A percentile compares a stretch with the other conserved stretches of the same genome.
Conservation (phyloP, 1,140 invertebrate genomes). For the Nebria ingens region DNA sequence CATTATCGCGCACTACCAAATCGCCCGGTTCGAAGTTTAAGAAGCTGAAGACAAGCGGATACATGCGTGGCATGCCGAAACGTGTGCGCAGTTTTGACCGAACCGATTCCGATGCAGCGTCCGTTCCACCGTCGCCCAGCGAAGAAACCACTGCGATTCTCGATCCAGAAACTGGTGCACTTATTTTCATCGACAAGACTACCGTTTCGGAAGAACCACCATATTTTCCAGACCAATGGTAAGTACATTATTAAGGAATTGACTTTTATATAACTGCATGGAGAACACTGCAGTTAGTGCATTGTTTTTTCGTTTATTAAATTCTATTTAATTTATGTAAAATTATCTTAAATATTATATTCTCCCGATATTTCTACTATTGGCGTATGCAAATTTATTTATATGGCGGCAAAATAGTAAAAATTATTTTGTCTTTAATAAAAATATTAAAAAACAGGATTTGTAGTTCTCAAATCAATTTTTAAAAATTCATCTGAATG, state of each 20-base stretch:
- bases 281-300: neutral
- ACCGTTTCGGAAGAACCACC: conserved; percentile 54
- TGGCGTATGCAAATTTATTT: no score
- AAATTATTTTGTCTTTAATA: no score
- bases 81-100: conserved; percentile 42
- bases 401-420: no score
- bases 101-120: conserved; percentile 42
- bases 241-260: conserved; percentile 18
- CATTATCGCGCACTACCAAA: neutral
- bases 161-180: conserved; percentile 29
- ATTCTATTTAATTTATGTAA: neutral
- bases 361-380: no score
- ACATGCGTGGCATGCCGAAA: conserved; percentile 35
- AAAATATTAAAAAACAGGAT: no score
- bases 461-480: no score
- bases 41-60: conserved; percentile 37
- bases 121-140: conserved; percentile 29
- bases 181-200: conserved; percentile 30
- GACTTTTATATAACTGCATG: neutral
- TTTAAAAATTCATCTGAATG: no score
- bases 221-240: conserved; percentile 68
- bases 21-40: conserved; percentile 15
- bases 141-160: conserved; percentile 22
- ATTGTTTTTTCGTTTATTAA: conserved; percentile 11
- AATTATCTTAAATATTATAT: no score